Base-by-base conservation (phyloP, 2,888 invertebrate genomes). In the Axea sp. region DNA sequence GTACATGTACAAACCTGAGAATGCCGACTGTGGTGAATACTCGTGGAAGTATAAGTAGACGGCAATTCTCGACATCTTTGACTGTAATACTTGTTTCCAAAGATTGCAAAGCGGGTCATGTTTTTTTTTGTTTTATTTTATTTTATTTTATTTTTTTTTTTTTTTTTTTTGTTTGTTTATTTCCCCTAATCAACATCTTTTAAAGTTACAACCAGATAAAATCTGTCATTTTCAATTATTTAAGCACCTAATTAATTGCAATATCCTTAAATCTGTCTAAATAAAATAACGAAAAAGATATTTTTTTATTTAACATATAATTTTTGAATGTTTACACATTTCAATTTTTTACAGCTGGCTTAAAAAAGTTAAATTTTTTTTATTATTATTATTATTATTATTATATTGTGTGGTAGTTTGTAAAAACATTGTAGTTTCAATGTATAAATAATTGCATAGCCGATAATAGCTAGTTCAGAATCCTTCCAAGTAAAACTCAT, bases 401-500 rank as follows among this genome's bases (percentile, higher is more conserved):
- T n/a, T n/a, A n/a, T n/a, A n/a, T n/a, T n/a, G n/a, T n/a, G n/a
- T n/a, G n/a, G n/a, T n/a, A n/a, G n/a, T n/a, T 37, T 26, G 28
- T 14, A 45, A 22, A 28, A 60, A 43, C 41, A 11, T 60, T 37
- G 47, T 24, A 30, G 37, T 67, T 68, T 47, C 15, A 3, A 57
- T 30, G 37, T 26, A 39, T 37, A 49, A 62, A 62, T 53, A 69
- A 69, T 71, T 71, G 62, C 57, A 39, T 33, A 39, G 49, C 9
- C 6, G 31, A 26, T 71, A 71, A 62, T 57, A 30, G 60, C 43
- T 57, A 41, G 71, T 71, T 55, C 47, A 62, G 71, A 64, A 64
- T 64, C 45, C 55, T 64, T 72, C 35, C 51, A 64, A 72, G 57
- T 65, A 64, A 64, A 64, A 71, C 71, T 71, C 62, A 49, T 9